These are phyloP conservation scores for Bombycilla garrulus DNA, from an alignment of 2,113 vertebrate species.

Conservation along the genomic window DNA sequence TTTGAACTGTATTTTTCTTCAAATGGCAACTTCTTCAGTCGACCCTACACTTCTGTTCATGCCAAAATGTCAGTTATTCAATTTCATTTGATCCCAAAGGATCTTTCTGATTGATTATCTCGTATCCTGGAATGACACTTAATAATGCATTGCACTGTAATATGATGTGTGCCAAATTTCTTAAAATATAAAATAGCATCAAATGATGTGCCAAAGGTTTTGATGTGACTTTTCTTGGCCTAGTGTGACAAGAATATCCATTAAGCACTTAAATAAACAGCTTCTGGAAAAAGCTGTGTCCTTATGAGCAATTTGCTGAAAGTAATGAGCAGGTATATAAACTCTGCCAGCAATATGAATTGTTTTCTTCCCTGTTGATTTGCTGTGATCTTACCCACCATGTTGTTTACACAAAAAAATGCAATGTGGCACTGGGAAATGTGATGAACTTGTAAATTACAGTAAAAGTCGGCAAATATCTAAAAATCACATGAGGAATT, in stretches of 20 bases:
- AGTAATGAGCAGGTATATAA: conserved; percentile 21
- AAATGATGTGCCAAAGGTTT: conserved; percentile 29
- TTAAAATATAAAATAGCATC: conserved; percentile 24
- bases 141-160: conserved; percentile 42
- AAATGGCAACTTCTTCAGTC: conserved; percentile 55
- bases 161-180: conserved; percentile 22
- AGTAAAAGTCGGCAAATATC: not conserved
- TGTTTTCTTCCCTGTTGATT: conserved; percentile 9
- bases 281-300: not conserved
- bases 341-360: not conserved
- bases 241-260: conserved; percentile 13
- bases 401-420: not conserved
- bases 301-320: not conserved
- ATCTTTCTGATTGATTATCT: conserved; percentile 63
- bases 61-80: conserved; percentile 63
- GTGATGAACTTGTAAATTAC: not conserved
- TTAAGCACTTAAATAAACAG: not conserved
- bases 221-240: conserved; percentile 41
- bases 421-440: not conserved
- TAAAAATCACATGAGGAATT: not conserved
- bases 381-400: not conserved
- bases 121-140: conserved; percentile 66
- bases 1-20: conserved; percentile 22
- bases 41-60: not conserved
- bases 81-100: conserved; percentile 68